Evolutionary conservation across 1,140 invertebrate species (phyloP).

Genomic region (Saccostrea echinata): DNA sequence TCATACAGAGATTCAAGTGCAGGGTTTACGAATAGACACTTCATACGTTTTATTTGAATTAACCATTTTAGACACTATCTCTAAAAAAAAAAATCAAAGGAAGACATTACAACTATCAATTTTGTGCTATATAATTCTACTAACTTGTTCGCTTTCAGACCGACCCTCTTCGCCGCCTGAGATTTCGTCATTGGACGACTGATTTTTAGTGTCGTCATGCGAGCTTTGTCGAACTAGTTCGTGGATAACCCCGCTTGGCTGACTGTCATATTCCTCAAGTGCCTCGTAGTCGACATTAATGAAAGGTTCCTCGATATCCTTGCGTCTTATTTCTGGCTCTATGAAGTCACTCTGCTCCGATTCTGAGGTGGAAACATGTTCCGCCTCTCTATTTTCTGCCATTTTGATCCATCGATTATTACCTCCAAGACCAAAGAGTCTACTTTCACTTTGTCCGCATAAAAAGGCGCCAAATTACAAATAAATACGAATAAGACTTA

Average conservation of each 20-base stretch:
- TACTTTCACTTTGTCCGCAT: conserved; percentile 15
- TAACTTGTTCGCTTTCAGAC: background rate
- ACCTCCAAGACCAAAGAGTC: background rate
- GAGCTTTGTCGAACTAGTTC: conserved; percentile 67
- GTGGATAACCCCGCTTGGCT: conserved; percentile 65
- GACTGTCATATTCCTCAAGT: conserved; percentile 54
- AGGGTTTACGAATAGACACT: too few relatives aligned
- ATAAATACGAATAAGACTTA: too few relatives aligned
- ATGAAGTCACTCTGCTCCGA: conserved; percentile 66
- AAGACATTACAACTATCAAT: too few relatives aligned
- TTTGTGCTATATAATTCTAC: background rate
- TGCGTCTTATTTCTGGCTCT: conserved; percentile 67
- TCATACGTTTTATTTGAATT: too few relatives aligned
- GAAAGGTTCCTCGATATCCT: conserved; percentile 55
- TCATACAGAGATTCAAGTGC: too few relatives aligned
- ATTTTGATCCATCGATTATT: conserved; percentile 57
- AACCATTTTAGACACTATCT: too few relatives aligned
- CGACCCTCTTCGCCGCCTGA: conserved; percentile 62
- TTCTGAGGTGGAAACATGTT: conserved; percentile 64
- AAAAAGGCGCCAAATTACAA: background rate
- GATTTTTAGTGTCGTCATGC: conserved; percentile 52
- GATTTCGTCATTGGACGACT: conserved; percentile 58
- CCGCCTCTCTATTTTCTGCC: conserved; percentile 69
- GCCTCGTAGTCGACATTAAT: conserved; percentile 60
- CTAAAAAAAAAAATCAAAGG: too few relatives aligned